Conservation (phyloP, 1,140 invertebrate genomes). For the Campoletis sonorensis region DNA sequence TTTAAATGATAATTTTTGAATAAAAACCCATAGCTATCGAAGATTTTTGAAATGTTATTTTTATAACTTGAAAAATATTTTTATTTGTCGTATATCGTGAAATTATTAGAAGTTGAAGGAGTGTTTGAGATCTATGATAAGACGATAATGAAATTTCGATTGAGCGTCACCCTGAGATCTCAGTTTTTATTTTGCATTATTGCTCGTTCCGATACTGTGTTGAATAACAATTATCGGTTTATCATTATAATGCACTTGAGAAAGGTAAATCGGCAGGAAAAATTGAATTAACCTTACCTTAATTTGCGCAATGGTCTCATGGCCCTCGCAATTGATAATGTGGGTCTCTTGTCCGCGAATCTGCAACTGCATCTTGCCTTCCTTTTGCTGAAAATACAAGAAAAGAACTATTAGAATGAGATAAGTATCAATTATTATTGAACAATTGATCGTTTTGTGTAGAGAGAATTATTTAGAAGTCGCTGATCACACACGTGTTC, state of each 20-base stretch:
- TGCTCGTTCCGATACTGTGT: slow-evolving; percentile 62
- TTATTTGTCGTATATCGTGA: too few relatives aligned
- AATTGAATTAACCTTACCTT: slow-evolving; percentile 76
- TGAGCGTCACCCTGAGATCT: slow-evolving; percentile 56
- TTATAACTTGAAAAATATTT: too few relatives aligned
- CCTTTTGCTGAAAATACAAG: slow-evolving; percentile 30
- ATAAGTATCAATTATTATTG: background rate
- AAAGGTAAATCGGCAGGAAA: background rate
- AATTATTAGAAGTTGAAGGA: background rate
- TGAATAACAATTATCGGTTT: slow-evolving; percentile 57
- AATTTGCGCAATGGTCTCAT: slow-evolving; percentile 79
- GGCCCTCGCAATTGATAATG: slow-evolving; percentile 79
- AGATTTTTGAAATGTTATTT: too few relatives aligned
- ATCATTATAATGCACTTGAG: slow-evolving; percentile 66
- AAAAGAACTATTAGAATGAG: slow-evolving; percentile 41
- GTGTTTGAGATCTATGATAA: slow-evolving; percentile 58
- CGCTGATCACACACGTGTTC: slow-evolving; percentile 29
- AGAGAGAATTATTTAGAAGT: background rate
- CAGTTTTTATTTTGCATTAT: slow-evolving; percentile 64
- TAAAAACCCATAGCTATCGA: too few relatives aligned
- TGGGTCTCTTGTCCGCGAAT: slow-evolving; percentile 80
- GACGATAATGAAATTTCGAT: slow-evolving; percentile 43
- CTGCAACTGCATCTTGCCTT: slow-evolving; percentile 80
- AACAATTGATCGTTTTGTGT: background rate
- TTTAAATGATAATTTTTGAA: too few relatives aligned